Conservation (phyloP, 2,888 invertebrate species). For the Parnassius glacialis region DNA sequence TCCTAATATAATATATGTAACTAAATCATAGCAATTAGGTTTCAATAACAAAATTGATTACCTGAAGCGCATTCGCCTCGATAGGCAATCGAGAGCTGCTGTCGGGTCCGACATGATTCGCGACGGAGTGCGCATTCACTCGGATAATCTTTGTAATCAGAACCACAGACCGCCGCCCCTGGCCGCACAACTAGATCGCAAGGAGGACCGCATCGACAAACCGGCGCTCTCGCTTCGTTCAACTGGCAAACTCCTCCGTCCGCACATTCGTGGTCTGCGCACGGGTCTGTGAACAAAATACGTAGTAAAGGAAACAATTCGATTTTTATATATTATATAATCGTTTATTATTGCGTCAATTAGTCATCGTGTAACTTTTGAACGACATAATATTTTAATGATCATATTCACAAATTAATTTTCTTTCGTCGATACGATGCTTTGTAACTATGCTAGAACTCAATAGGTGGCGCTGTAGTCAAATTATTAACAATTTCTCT, state of each 20-base stretch:
- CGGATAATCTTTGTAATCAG: constrained; percentile 89
- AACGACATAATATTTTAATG: too few species aligned
- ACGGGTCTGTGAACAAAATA: constrained; percentile 85
- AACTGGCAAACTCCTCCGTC: constrained; percentile 91
- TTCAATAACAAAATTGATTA: constrained; percentile 44
- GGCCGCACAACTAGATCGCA: constrained; percentile 88
- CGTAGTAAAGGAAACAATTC: not conserved
- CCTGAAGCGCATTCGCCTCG: constrained; percentile 91
- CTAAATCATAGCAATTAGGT: too few species aligned
- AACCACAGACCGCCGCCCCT: constrained; percentile 85
- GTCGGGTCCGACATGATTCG: constrained; percentile 88
- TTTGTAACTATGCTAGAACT: too few species aligned
- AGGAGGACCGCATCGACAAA: constrained; percentile 89
- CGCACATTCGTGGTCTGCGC: constrained; percentile 87
- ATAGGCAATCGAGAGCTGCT: constrained; percentile 88
- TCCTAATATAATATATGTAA: too few species aligned
- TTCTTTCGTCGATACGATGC: too few species aligned
- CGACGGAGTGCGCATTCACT: constrained; percentile 90
- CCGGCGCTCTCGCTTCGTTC: constrained; percentile 87
- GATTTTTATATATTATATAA: not conserved
- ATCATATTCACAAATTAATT: too few species aligned
- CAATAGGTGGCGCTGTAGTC: too few species aligned
- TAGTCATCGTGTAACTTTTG: too few species aligned
- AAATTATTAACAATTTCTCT: too few species aligned
- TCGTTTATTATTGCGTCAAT: too few species aligned